Evolutionary conservation across 2,797 vertebrate genomes (phyloP), one percentile per base, ranked within the genome.

Genomic region (Prunella strophiata): DNA sequence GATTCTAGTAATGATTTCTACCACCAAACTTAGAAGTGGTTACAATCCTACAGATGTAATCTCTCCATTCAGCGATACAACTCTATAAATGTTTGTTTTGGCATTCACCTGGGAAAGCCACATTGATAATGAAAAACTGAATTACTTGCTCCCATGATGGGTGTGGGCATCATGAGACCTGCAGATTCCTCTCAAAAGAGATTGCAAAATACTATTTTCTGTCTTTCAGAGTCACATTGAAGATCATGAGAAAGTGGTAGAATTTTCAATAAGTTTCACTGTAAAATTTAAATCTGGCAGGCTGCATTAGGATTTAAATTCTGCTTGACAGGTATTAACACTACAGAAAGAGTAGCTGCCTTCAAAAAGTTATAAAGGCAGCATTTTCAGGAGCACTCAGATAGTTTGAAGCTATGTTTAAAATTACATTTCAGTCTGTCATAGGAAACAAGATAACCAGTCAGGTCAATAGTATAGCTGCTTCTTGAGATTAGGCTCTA

Each of bases 51-150:
- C 43, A 94, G 73, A 90, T 63, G 29, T 61, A 91, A 95, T 95
- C 83, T 70, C 42, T 75, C 30, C 12, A 10, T 42, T 85, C 68
- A 52, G 36, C 38, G n/a, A 82, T 76, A 86, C 13, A 90, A 76
- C 74, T 85, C 62, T 45, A 23, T 27, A 84, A 85, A 76, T 78
- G 42, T 92, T 97, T 96, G 61, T 68, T 94, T 97, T 97, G 85
- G 54, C 76, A 86, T 58, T 91, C 66, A 80, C 10, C 48, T 68
- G 17, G 85, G 45, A 15, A 93, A 96, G 70, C 20, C 51, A 74
- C 72, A 86, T 5, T 79, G 83, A 94, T 75, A 92, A 79, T 52
- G 43, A 85, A 93, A 91, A 93, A 79, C 25, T 1, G 2, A 85
- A 85, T 50, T 79, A 50, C 43, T 63, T 88, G 40, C 73, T 94